These are phyloP conservation scores for Ophioninae sp. DNA, from an alignment of 2,888 invertebrate species.

Conservation along the genomic window DNA sequence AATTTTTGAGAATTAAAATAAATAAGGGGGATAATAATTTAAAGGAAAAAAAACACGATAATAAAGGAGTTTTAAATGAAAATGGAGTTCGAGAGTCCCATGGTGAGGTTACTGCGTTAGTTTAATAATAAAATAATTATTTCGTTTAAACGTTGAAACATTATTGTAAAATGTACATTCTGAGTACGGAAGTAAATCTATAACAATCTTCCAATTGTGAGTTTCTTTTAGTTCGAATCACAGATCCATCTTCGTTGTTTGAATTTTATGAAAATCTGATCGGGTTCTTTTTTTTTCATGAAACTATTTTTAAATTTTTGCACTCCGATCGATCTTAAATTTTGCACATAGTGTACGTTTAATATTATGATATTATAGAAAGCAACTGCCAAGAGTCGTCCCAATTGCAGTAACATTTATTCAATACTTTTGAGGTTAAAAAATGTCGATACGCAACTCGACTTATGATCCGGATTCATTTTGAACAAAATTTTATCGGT, in stretches of 20 bases:
- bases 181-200: conserved; percentile 81
- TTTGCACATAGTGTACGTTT: too few species aligned
- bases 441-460: too few species aligned
- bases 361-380: too few species aligned
- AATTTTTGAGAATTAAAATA: conserved; percentile 9
- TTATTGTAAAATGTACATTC: conserved; percentile 76
- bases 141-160: conserved; percentile 71
- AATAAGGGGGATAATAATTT: background rate
- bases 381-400: too few species aligned
- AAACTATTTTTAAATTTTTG: too few species aligned
- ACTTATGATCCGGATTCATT: too few species aligned
- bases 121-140: conserved; percentile 68
- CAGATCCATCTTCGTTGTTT: background rate
- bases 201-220: conserved; percentile 76
- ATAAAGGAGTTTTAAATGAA: conserved; percentile 28
- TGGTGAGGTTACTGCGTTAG: conserved; percentile 65
- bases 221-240: conserved; percentile 9
- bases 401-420: too few species aligned
- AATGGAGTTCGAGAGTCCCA: conserved; percentile 65
- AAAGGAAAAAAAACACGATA: background rate
- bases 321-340: too few species aligned
- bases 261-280: background rate
- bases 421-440: too few species aligned
- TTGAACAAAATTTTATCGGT: too few species aligned
- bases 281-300: background rate